Percentiles rank a stretch among this genome's conserved stretches.
Conservation (phyloP, 2,888 invertebrate species). For the Gari tellinella region DNA sequence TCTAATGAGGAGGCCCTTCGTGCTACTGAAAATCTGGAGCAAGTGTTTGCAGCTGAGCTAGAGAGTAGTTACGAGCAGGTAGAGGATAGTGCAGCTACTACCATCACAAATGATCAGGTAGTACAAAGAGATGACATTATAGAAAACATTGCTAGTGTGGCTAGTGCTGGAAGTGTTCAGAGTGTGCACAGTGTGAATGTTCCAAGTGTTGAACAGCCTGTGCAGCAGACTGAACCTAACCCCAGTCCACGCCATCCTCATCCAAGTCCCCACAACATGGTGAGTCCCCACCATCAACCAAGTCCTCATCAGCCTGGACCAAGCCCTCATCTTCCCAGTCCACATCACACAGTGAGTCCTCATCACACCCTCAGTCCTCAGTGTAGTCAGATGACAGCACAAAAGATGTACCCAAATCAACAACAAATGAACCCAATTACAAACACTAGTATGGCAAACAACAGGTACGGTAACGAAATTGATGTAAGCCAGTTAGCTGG, state of each 20-base stretch:
- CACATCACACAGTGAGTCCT: slow-evolving; percentile 52
- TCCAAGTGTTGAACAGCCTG: slow-evolving; percentile 65
- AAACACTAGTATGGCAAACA: slow-evolving; percentile 60
- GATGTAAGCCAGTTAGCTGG: slow-evolving; percentile 93
- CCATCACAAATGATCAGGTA: slow-evolving; percentile 58
- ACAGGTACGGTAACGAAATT: slow-evolving; percentile 86
- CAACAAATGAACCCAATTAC: slow-evolving; percentile 58
- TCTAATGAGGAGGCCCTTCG: slow-evolving; percentile 67
- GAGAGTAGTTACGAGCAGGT: slow-evolving; percentile 72
- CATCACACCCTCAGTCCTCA: slow-evolving; percentile 59
- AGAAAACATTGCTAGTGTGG: slow-evolving; percentile 60
- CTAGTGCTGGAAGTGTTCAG: slow-evolving; percentile 49
- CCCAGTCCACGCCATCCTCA: slow-evolving; percentile 59
- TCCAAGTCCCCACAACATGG: slow-evolving; percentile 61
- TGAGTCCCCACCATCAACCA: slow-evolving; percentile 54
- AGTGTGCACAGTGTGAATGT: slow-evolving; percentile 51
- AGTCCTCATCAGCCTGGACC: slow-evolving; percentile 62
- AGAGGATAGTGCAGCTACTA: slow-evolving; percentile 65
- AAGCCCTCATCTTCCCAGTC: slow-evolving; percentile 60
- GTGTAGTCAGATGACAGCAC: slow-evolving; percentile 49
- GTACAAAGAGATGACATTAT: slow-evolving; percentile 61
- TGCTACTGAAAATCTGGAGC: slow-evolving; percentile 66
- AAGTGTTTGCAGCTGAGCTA: slow-evolving; percentile 68
- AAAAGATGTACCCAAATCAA: slow-evolving; percentile 57
- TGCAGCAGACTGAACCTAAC: slow-evolving; percentile 42